Evolutionary conservation across 2,113 vertebrate species (phyloP), one percentile per base, ranked within the genome.

Genomic region (Tringa solitaria): DNA sequence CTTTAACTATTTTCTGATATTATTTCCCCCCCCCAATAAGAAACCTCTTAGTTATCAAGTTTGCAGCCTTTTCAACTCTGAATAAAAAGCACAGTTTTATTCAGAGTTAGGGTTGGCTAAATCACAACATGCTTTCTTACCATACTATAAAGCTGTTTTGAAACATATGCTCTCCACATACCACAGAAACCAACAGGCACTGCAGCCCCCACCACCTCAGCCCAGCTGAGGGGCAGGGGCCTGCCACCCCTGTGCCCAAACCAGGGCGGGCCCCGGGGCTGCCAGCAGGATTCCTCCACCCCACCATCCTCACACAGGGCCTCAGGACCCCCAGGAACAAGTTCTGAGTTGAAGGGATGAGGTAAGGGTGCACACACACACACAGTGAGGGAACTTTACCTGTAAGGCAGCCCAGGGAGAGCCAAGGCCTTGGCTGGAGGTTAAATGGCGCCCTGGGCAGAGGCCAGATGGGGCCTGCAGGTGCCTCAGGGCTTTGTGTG

Each of bases 131-230:
- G 6, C 5, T 45, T 16, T 32, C 45, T 53, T 28, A 61, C 7
- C 24, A 5, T 14, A 1, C 18, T 14, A 39, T 5, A 63, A 51
- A 51, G 56, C 0, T 2, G 17, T 48, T 35, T 13, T 37, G 51
- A 30, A 57, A 24, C 12, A 1, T 30, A 39, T 22, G 35, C 39
- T 67, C 37, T 20, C 12, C 19, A 5, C 1, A 0, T 1, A 3
- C 35, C 60, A 7, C 33, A 53, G 87, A 48, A 75, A 20, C 9
- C 0, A 0, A 6, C 2, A 7, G 46, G 64, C 6, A 1, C 12
- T 1, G 20, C 69, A 65, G 50, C 33, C 23, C 57, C 23, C 5
- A 0, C 16, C 5, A 2, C 75, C 70, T 56, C 75, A 63, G 65
- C 41, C 18, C 1, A 0, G 6, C n/a, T 5, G 63, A 45, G 70